Evolutionary conservation across 1,140 invertebrate species (phyloP).

Genomic region (Drosophila truncata): DNA sequence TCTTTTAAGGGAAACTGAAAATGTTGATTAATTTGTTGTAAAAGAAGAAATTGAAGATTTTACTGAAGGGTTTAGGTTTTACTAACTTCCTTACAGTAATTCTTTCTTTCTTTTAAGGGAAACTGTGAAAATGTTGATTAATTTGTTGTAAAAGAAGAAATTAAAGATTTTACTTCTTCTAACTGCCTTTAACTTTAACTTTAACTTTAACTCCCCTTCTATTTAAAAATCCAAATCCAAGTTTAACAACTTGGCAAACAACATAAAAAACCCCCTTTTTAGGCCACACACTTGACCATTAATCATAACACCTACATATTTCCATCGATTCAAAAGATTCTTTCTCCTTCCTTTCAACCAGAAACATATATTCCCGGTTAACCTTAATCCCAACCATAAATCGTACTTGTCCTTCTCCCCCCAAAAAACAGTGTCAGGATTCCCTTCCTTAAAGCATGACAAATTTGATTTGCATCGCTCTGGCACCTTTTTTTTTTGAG

Average conservation of each 20-base stretch:
- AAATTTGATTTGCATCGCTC: constrained; percentile 58
- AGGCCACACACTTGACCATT: background rate
- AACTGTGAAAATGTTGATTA: too few species aligned
- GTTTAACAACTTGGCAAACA: background rate
- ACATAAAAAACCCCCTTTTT: background rate
- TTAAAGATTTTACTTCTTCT: too few species aligned
- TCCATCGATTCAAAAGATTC: background rate
- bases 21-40: background rate
- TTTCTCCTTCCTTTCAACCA: background rate
- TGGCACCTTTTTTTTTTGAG: constrained; percentile 31
- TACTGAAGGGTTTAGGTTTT: background rate
- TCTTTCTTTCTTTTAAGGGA: too few species aligned
- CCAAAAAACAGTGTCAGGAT: too few species aligned
- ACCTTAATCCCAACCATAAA: constrained; percentile 30
- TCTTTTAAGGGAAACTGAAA: background rate
- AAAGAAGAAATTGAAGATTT: background rate
- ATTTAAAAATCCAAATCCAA: background rate
- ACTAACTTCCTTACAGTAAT: too few species aligned
- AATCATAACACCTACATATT: background rate
- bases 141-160: too few species aligned
- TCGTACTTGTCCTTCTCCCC: constrained; percentile 9
- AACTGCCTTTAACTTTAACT: too few species aligned
- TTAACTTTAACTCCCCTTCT: too few species aligned
- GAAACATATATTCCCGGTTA: constrained; percentile 1
- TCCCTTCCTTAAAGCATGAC: constrained; percentile 41